Base-by-base conservation (phyloP, 2,888 invertebrate genomes). In the Drosophila melanosoma region DNA sequence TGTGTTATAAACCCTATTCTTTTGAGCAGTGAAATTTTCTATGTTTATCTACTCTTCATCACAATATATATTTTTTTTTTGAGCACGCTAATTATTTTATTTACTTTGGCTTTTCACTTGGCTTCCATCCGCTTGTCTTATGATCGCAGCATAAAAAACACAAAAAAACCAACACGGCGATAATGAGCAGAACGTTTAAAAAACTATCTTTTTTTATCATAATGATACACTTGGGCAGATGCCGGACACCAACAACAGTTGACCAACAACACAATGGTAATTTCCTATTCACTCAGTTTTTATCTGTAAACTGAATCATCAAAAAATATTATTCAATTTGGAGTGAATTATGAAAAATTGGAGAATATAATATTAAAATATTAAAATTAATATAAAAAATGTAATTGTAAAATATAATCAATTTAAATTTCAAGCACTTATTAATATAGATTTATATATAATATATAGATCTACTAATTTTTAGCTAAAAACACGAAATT, bases 21-120 rank as follows among this genome's bases (percentile, higher is more conserved):
- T 62, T 60, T 45, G 45, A 20, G 53, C 42, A 79, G 76, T 70
- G 70, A 77, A 73, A 73, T 79, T 80, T 60, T 65, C 56, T 64
- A 45, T 80, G 71, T 83, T 86, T 81, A 74, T 78, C 69, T 64
- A 60, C 61, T 75, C 61, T 72, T 82, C 56, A 54, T 5, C 29
- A 29, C 29, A 29, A 29, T 29, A 5, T 67, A 59, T 65, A 67
- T 70, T 62, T 63, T 40, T 72, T 29, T 29, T 29, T 64, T 63
- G 36, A 36, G 61, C 68, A 65, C 62, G 89, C 76, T 85, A 88
- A 85, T 83, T 88, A 69, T 63, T 74, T 86, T 85, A 89, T 89
- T 86, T 83, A 59, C 36, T 58, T 64, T 72, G 65, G 73, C 88
- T 84, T 87, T 84, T 81, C 86, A 79, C 80, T 75, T 80, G 77